These are phyloP conservation scores for Exephanes ischioxanthus DNA, from an alignment of 2,888 invertebrate genomes.

Conservation along the genomic window DNA sequence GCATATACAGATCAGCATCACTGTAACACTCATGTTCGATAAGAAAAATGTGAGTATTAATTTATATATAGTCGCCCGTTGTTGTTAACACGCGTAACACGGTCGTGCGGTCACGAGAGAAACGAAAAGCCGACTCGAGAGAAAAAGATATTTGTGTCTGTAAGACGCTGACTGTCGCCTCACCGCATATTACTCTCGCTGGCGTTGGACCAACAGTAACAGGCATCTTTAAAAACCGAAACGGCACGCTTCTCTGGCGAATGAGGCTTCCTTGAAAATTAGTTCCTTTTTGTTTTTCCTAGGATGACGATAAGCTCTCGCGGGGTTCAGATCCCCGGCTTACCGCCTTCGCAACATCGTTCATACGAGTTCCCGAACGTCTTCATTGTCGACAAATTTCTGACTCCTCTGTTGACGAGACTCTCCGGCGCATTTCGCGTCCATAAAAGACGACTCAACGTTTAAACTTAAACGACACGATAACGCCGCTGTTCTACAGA, in stretches of 20 bases:
- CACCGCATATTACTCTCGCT: slow-evolving; percentile 71
- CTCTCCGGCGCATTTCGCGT: not conserved
- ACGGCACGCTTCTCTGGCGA: slow-evolving; percentile 17
- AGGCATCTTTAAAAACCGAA: slow-evolving; percentile 73
- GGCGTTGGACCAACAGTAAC: slow-evolving; percentile 77
- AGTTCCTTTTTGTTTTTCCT: slow-evolving; percentile 58
- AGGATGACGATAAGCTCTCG: slow-evolving; percentile 51
- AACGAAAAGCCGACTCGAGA: not conserved
- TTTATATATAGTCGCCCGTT: slow-evolving; percentile 8
- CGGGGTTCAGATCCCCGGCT: slow-evolving; percentile 6
- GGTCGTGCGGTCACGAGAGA: not conserved
- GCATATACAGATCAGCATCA: not conserved
- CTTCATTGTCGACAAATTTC: slow-evolving; percentile 13
- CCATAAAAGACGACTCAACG: not conserved
- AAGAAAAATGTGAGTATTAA: not conserved
- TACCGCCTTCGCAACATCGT: slow-evolving; percentile 26
- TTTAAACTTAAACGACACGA: not conserved
- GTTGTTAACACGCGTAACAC: slow-evolving; percentile 18
- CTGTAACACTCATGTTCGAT: not conserved
- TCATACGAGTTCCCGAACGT: slow-evolving; percentile 40
- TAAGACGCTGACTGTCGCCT: slow-evolving; percentile 25
- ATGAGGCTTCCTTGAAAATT: slow-evolving; percentile 67
- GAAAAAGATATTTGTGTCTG: slow-evolving; percentile 74
- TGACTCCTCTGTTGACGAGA: not conserved
- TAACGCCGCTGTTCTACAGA: not conserved